Conservation (phyloP, 1,140 invertebrate species). For the Megalopta genalis region DNA sequence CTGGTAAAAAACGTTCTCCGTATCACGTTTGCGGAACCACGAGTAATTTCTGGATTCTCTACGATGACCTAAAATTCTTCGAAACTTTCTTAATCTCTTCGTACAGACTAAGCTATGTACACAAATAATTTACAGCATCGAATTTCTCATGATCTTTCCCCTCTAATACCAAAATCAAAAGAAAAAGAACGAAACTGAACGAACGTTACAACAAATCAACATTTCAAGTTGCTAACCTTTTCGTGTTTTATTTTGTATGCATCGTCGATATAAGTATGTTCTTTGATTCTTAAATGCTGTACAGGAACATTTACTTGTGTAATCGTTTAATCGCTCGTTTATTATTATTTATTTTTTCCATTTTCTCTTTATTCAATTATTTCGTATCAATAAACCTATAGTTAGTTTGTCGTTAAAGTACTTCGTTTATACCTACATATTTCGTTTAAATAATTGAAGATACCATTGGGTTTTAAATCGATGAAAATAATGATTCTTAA, state of each 20-base stretch:
- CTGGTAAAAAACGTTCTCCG: slow-evolving; percentile 32
- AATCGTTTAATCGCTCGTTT: slow-evolving; percentile 66
- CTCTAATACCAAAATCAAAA: slow-evolving; percentile 71
- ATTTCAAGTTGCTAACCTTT: slow-evolving; percentile 31
- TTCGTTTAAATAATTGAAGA: slow-evolving; percentile 64
- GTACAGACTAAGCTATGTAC: slow-evolving; percentile 69
- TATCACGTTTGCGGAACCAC: slow-evolving; percentile 19
- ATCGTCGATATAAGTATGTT: slow-evolving; percentile 70
- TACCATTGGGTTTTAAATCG: slow-evolving; percentile 47
- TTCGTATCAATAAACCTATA: slow-evolving; percentile 63
- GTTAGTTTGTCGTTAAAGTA: slow-evolving; percentile 68
- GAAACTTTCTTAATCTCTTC: slow-evolving; percentile 31
- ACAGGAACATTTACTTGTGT: slow-evolving; percentile 80
- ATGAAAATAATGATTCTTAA: slow-evolving; percentile 56
- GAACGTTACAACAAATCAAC: neutral
- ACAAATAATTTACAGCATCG: slow-evolving; percentile 74
- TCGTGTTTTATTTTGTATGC: slow-evolving; percentile 14
- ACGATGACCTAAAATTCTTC: slow-evolving; percentile 40
- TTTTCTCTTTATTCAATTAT: slow-evolving; percentile 58
- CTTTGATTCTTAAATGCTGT: slow-evolving; percentile 81
- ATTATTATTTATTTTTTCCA: slow-evolving; percentile 46
- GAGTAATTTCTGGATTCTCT: slow-evolving; percentile 28
- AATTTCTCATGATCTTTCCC: slow-evolving; percentile 72
- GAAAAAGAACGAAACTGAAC: neutral
- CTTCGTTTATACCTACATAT: slow-evolving; percentile 57